Evolutionary conservation across 2,113 vertebrate genomes (phyloP), one percentile per base, ranked within the genome.

Genomic region (Capricornis sumatraensis): DNA sequence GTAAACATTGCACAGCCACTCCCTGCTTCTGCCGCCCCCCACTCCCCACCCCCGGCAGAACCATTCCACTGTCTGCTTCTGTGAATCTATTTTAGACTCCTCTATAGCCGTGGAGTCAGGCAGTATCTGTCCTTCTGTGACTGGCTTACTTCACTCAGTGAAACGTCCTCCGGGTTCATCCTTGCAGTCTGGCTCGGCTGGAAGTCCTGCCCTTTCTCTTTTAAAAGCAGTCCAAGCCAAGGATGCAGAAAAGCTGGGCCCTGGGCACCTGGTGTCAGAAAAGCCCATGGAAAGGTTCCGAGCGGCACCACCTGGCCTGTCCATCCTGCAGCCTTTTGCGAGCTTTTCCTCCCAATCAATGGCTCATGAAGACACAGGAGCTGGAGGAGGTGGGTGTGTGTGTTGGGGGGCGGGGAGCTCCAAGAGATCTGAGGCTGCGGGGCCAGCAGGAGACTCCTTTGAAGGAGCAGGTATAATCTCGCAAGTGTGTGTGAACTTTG

Each of bases 21-120:
- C 23, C 50, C 13, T 4, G 0, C 7, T 1, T 12, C 9, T 27
- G 25, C 27, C 0, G 6, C 2, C 6, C 13, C 11, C 2, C 33
- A 1, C 3, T 6, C 74, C 16, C 52, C 2, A 28, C 36, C 11
- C 43, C 76, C 4, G 25, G 87, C 33, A 23, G 50, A 36, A 9
- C 23, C 23, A 16, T 33, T 17, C 83, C 8, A 5, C 1, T 9
- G 40, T 45, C 27, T 27, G 89, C 15, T 28, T 55, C 52, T 23
- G 0, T 30, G 8, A 30, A 28, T 27, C 12, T 28, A 1, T 2
- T n/a, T 57, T 2, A 12, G 50, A 25, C 7, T 30, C 50, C 76
- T 81, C n/a, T 8, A 1, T 2, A 11, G 1, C 12, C 15, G 27
- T 10, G 30, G 30, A 4, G 7, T 27, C 33, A 3, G 0, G 25